A percentile compares a stretch with the other conserved stretches of the same genome.
Evolutionary conservation across 2,113 vertebrate species (phyloP).

Genomic region (Anhinga anhinga): DNA sequence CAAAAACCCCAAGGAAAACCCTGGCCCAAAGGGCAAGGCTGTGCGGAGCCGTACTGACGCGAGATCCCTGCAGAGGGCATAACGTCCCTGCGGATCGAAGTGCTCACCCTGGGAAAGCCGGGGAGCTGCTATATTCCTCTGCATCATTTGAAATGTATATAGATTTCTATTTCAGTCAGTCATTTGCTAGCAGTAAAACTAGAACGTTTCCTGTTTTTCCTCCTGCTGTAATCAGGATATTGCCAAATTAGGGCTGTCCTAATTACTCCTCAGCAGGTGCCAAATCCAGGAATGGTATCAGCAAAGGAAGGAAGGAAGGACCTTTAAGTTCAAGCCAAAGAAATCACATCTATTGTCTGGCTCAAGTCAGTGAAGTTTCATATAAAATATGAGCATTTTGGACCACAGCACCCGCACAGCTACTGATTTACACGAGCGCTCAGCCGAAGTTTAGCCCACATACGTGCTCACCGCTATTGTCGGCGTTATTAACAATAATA

Average conservation of each 20-base stretch:
- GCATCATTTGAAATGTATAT: constrained; percentile 56
- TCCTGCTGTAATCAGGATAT: constrained; percentile 73
- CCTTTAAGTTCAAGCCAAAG: constrained; percentile 38
- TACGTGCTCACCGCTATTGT: neutral
- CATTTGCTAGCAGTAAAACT: constrained; percentile 68
- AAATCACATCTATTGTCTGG: constrained; percentile 53
- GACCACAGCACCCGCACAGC: neutral
- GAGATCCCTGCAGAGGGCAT: constrained; percentile 75
- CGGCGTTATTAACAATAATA: neutral
- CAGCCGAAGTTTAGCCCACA: neutral
- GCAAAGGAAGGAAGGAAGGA: constrained; percentile 45
- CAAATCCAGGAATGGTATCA: constrained; percentile 59
- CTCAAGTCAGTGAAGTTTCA: neutral
- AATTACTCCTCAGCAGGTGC: constrained; percentile 77
- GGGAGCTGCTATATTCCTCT: constrained; percentile 22
- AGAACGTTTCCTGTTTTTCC: constrained; percentile 73
- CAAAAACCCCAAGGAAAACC: neutral
- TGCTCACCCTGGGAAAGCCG: neutral
- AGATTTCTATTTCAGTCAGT: constrained; percentile 74
- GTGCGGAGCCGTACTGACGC: neutral
- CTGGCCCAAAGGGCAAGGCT: neutral
- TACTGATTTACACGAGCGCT: neutral
- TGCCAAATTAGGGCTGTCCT: constrained; percentile 75
- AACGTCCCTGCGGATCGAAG: neutral
- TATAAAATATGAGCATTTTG: neutral